Evolutionary conservation across 2,888 invertebrate genomes (phyloP), one percentile per base, ranked within the genome.

Genomic region (Dermolepida albohirtum): DNA sequence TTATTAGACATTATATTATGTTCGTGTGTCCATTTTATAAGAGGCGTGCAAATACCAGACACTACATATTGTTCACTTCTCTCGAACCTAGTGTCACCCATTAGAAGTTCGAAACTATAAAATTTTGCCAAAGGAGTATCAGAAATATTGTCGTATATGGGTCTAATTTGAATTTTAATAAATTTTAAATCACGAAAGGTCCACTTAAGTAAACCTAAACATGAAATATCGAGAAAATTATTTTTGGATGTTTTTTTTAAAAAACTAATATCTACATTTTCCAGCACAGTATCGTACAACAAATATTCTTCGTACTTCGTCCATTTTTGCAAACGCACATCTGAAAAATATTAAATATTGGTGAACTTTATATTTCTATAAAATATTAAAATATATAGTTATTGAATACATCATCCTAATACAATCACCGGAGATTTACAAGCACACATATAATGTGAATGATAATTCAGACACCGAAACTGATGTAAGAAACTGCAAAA

Each of bases 111-210:
- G 72, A 82, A 79, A 66, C 81, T 79, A 47, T 62, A 17, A 34
- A 47, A 47, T 12, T 44, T 29, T 8, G 43, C 44, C 70, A 80
- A 73, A 49, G 70, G 34, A 14, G 64, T 63, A 22, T 76, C 76
- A 22, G 75, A 73, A 66, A 69, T 72, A 55, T 64, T 57, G 82
- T 83, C 40, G 81, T 78, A 71, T 75, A 80, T 74, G 6, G 83
- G 83, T 41, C 84, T 74, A 10, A 84, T 77, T 72, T 87, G 87
- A 1, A 87, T 79, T 70, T 87, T 82, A 55, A 87, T 73, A 63
- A 87, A 78, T 73, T 87, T 86, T 16, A 88, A 77, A 75, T 88
- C 88, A 72, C 87, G 85, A 75, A 87, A 85, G 1, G 85, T 84
- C 77, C 86, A 84, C 74, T 85, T 84, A 7, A 88, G 76, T 2